Evolutionary conservation across 2,888 invertebrate genomes (phyloP).

Genomic region (Drosophila tanythrix): DNA sequence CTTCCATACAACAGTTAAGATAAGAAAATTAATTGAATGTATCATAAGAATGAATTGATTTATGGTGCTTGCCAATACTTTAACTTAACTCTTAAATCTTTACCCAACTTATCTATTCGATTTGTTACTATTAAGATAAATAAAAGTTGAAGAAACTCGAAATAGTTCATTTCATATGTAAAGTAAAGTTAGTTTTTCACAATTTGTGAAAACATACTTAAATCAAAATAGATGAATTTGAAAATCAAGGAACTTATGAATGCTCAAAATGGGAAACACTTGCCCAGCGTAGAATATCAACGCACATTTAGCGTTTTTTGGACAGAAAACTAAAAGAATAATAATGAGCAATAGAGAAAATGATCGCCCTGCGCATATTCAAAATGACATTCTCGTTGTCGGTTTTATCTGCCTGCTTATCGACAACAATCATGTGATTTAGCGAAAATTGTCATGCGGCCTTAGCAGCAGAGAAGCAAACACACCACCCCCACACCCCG

Average conservation of each 20-base stretch:
- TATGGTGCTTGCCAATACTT: not conserved
- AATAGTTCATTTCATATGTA: not conserved
- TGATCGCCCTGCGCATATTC: slow-evolving; percentile 19
- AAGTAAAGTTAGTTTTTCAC: not conserved
- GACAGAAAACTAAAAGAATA: not conserved
- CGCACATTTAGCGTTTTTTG: slow-evolving; percentile 6
- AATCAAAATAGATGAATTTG: not conserved
- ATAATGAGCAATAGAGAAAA: not conserved
- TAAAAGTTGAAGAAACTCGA: not conserved
- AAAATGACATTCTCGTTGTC: slow-evolving; percentile 29
- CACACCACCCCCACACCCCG: not conserved
- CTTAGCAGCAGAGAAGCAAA: slow-evolving; percentile 20
- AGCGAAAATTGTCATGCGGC: slow-evolving; percentile 56
- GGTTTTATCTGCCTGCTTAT: slow-evolving; percentile 65
- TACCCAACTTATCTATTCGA: not conserved
- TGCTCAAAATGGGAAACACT: not conserved
- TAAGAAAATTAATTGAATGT: not conserved
- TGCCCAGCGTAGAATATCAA: slow-evolving; percentile 4
- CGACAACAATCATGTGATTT: slow-evolving; percentile 61
- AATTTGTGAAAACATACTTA: not conserved
- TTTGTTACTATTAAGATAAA: not conserved
- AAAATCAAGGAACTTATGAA: not conserved
- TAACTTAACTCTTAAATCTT: not conserved
- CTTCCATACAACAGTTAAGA: not conserved
- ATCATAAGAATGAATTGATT: not conserved